Percentiles rank a stretch among this genome's conserved stretches.
Conservation (phyloP, 1,140 invertebrate species). For the Brachionus rubens region DNA sequence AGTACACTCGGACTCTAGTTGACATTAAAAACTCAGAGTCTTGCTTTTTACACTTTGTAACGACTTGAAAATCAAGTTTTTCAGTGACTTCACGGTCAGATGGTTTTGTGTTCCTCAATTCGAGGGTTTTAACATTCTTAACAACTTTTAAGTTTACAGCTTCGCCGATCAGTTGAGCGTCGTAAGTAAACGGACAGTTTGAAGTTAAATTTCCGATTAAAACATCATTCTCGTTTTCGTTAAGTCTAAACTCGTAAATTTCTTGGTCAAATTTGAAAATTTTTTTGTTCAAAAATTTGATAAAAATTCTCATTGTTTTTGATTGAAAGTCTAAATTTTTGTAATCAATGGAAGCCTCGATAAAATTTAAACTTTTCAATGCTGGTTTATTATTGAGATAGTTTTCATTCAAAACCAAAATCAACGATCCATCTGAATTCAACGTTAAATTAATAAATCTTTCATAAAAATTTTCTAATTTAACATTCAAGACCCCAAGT, state of each 20-base stretch:
- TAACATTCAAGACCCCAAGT: not conserved
- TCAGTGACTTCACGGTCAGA: not conserved
- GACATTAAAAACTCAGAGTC: not conserved
- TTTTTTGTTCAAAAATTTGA: not conserved
- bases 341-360: not conserved
- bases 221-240: not conserved
- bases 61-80: not conserved
- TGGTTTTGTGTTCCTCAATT: not conserved
- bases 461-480: not conserved
- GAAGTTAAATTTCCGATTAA: not conserved
- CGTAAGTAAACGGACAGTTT: not conserved
- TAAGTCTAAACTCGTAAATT: not conserved
- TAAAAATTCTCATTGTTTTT: not conserved
- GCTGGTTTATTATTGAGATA: not conserved
- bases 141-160: not conserved
- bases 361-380: not conserved
- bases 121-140: not conserved
- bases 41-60: not conserved
- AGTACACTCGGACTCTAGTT: not conserved
- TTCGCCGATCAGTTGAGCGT: not conserved
- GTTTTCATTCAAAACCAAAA: not conserved
- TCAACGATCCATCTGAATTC: not conserved
- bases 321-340: not conserved
- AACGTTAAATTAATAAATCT: slow-evolving; percentile 24
- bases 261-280: not conserved